Evolutionary conservation across 2,113 vertebrate species (phyloP).

Genomic region (Athene cunicularia): DNA sequence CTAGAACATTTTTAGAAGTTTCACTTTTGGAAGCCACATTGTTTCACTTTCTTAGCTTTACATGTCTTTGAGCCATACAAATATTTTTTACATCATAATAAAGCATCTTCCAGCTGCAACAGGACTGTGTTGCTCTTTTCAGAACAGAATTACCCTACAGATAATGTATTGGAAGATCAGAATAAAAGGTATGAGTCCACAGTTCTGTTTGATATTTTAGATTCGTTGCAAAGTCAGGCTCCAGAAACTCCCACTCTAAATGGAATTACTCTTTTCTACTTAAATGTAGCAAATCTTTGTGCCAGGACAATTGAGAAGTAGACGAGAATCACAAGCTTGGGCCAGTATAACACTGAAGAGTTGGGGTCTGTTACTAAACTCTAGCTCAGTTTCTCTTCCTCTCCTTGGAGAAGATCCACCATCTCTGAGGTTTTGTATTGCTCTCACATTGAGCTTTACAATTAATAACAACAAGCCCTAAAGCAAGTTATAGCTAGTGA

Average conservation of each 20-base stretch:
- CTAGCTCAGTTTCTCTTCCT: not conserved
- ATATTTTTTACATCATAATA: not conserved
- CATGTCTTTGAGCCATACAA: not conserved
- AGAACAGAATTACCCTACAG: not conserved
- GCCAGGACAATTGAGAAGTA: not conserved
- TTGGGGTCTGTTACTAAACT: not conserved
- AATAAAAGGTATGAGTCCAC: not conserved
- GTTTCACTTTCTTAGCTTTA: not conserved
- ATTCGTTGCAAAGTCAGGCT: not conserved
- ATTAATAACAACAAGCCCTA: not conserved
- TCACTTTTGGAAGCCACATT: not conserved
- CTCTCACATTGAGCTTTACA: not conserved
- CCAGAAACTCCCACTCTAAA: not conserved
- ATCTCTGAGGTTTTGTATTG: not conserved
- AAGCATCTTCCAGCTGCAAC: not conserved
- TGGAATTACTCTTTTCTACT: not conserved
- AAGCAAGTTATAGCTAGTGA: not conserved
- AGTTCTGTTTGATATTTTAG: not conserved
- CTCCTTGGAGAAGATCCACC: not conserved
- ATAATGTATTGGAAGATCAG: not conserved
- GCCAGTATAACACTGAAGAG: not conserved
- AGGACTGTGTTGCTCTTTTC: not conserved
- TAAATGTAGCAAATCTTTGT: not conserved
- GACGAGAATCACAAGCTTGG: accelerated
- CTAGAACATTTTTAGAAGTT: not conserved